Conservation (phyloP, 30 jellyfish, hydroid and myxozoan genomes). For the Rhopilema esculentum region DNA sequence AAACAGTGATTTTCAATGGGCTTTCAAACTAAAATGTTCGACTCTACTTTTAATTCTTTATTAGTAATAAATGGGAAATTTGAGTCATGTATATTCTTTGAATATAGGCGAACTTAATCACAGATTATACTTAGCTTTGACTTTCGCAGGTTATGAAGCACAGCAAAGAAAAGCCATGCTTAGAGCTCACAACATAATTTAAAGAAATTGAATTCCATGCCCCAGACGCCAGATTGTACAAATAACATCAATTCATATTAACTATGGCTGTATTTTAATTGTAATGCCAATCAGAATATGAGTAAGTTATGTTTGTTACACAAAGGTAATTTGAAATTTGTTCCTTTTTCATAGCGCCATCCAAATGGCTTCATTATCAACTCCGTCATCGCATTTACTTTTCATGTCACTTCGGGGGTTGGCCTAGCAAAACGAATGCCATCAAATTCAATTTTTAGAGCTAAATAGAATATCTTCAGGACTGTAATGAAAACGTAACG, state of each 20-base stretch:
- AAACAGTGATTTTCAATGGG: background rate
- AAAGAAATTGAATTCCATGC: conserved; percentile 24
- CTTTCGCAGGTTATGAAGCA: conserved; percentile 31
- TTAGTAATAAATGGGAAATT: background rate
- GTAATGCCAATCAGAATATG: background rate
- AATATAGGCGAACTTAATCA: conserved; percentile 14
- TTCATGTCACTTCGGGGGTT: too few species aligned
- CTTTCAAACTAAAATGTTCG: background rate
- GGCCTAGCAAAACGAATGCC: too few species aligned
- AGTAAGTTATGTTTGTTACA: background rate
- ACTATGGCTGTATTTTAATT: background rate
- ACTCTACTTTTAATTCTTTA: background rate
- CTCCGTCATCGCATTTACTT: too few species aligned
- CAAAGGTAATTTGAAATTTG: background rate
- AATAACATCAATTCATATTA: conserved; percentile 26
- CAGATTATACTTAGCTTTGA: conserved; percentile 7
- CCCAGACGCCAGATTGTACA: conserved; percentile 35
- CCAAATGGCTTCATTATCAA: background rate
- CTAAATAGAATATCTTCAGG: too few species aligned
- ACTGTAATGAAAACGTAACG: too few species aligned
- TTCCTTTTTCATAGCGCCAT: background rate
- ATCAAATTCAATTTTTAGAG: too few species aligned
- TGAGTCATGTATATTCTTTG: background rate
- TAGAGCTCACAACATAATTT: background rate
- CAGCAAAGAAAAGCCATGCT: conserved; percentile 1